Evolutionary conservation across 23 tunicate species (phyloP), one percentile per base, ranked within the genome.

Genomic region (Pegea sp.): DNA sequence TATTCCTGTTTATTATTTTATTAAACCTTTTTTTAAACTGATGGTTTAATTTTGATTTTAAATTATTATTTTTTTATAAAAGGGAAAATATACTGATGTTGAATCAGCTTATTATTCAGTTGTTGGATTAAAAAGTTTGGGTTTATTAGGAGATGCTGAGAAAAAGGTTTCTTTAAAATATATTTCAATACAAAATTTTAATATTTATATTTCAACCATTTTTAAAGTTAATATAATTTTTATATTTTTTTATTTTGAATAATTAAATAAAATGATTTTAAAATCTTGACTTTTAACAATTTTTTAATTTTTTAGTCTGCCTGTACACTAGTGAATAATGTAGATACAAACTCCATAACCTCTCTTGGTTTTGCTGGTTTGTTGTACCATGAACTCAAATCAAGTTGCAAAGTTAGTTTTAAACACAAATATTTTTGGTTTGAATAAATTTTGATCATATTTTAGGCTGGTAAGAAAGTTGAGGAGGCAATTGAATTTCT

Each of bases 321-420:
- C 32, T 81, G 93, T 42, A 44, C 55, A 13, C 75, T 69, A 28
- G 80, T 62, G 5, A 72, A 72, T 48, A 18, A 66, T 0, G 57
- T 69, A 26, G 70, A 72, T 52, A 56, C 73, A 0, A 81, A 66
- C 42, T 64, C 71, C n/a, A 38, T 81, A 0, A 33, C 58, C 4
- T 66, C 74, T 26, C 16, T 81, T 25, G 68, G 48, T 25, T 62
- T 66, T 29, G 75, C 75, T 44, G 52, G 76, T 1, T n/a, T 69
- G 18, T 48, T 61, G 49, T n/a, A 52, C 1, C 22, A 33, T 32
- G 30, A 22, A 28, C 63, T 78, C 42, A 65, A 69, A 4, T 28
- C 92, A 58, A 42, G 69, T 0, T 81, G 93, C 81, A 72, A 66
- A 58, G 80, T 72, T 16, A 19, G 70, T 64, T 24, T 54, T 54